These are phyloP conservation scores for Psammodynastes pulverulentus DNA, from an alignment of 2,113 vertebrate species.

Conservation along the genomic window DNA sequence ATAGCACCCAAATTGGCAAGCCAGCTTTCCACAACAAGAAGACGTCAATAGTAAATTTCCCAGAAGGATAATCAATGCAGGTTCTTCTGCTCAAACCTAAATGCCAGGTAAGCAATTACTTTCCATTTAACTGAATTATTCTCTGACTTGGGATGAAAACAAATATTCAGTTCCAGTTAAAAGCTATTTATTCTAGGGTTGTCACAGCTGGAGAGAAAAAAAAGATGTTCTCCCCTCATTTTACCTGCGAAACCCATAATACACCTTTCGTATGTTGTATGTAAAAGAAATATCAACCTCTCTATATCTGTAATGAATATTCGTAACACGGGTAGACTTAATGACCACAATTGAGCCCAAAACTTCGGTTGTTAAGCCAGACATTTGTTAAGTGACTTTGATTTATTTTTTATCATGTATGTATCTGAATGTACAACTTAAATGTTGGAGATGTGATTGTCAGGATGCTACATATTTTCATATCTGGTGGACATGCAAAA, in stretches of 20 bases:
- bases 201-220: background rate
- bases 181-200: background rate
- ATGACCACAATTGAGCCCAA: background rate
- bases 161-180: constrained; percentile 17
- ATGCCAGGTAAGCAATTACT: constrained; percentile 17
- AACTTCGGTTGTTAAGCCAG: background rate
- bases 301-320: background rate
- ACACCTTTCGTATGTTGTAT: background rate
- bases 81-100: constrained; percentile 4
- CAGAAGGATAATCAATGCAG: constrained; percentile 32
- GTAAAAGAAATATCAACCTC: background rate
- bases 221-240: background rate
- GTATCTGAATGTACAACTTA: too few relatives aligned
- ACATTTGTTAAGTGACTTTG: too few relatives aligned
- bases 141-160: constrained; percentile 5
- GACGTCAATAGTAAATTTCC: background rate
- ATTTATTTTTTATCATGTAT: too few relatives aligned
- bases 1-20: constrained; percentile 24
- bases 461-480: too few relatives aligned
- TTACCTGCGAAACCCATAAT: background rate
- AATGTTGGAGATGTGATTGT: too few relatives aligned
- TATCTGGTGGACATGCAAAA: too few relatives aligned
- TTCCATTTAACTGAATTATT: background rate
- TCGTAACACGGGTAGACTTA: background rate
- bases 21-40: background rate